Conservation (phyloP, 2,888 invertebrate species). For the Liopterus haemorrhoidalis region DNA sequence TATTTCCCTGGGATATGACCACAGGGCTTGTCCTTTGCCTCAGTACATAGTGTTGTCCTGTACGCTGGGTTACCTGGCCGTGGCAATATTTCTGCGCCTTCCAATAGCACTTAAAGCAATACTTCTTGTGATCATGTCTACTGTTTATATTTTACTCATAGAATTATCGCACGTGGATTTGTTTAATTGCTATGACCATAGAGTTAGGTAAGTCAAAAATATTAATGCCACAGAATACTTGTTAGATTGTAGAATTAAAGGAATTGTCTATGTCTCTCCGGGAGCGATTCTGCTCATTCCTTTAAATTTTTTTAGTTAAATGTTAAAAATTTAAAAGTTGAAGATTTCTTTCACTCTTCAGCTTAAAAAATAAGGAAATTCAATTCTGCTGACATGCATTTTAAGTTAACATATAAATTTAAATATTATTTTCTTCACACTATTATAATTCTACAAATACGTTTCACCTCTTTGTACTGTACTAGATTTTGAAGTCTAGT, state of each 20-base stretch:
- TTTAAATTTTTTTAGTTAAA: slow-evolving; percentile 5
- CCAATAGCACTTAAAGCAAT: slow-evolving; percentile 78
- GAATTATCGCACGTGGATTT: slow-evolving; percentile 73
- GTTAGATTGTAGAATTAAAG: background rate
- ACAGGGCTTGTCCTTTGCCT: slow-evolving; percentile 76
- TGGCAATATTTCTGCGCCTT: slow-evolving; percentile 76
- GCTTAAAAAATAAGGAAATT: too few relatives aligned
- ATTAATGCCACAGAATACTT: slow-evolving; percentile 40
- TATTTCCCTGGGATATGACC: slow-evolving; percentile 49
- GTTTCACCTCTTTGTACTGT: too few relatives aligned
- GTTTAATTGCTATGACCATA: slow-evolving; percentile 75
- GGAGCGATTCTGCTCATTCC: background rate
- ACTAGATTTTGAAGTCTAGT: too few relatives aligned
- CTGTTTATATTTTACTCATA: slow-evolving; percentile 73
- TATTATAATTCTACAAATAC: too few relatives aligned
- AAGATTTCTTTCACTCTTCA: too few relatives aligned
- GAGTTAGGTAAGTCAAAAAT: slow-evolving; percentile 59
- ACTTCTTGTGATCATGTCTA: slow-evolving; percentile 70
- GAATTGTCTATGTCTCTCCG: background rate
- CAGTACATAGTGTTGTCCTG: slow-evolving; percentile 83
- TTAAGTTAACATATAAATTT: too few relatives aligned
- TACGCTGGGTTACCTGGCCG: slow-evolving; percentile 75
- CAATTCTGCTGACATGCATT: too few relatives aligned
- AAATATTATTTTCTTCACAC: too few relatives aligned
- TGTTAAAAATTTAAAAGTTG: slow-evolving; percentile 14